Conservation (phyloP, 2,888 invertebrate species). For the Sepioteuthis lessoniana region DNA sequence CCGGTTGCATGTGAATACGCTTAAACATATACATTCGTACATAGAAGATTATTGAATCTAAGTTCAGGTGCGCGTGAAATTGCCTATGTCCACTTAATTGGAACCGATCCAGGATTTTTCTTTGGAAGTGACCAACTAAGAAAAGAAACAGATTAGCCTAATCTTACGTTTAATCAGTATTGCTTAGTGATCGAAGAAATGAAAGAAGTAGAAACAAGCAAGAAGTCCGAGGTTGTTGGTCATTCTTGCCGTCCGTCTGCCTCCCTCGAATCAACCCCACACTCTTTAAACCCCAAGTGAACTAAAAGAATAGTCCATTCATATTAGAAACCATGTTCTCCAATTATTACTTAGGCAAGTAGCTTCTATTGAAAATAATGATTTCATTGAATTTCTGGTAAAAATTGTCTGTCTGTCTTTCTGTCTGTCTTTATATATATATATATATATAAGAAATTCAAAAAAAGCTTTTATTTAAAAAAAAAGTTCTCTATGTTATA, state of each 20-base stretch:
- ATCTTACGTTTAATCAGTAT: slow-evolving; percentile 33
- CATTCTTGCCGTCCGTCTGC: not conserved
- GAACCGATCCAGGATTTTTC: slow-evolving; percentile 11
- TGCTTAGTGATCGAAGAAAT: not conserved
- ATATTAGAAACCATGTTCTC: not conserved
- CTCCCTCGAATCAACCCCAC: not conserved
- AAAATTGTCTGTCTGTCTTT: too few relatives aligned
- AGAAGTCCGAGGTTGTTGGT: not conserved
- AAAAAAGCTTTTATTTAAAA: too few relatives aligned
- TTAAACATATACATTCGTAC: not conserved
- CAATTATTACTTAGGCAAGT: not conserved
- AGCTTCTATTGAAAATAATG: too few relatives aligned
- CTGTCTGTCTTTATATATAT: too few relatives aligned
- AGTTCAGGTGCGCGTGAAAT: slow-evolving; percentile 9
- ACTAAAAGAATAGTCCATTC: not conserved
- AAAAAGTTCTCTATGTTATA: too few relatives aligned
- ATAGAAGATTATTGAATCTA: not conserved
- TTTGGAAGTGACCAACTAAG: slow-evolving; percentile 33
- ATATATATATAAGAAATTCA: too few relatives aligned
- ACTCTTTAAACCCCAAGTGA: not conserved
- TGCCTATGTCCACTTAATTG: slow-evolving; percentile 33
- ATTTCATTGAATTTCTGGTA: too few relatives aligned
- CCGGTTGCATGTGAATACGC: not conserved
- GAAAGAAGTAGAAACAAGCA: not conserved
- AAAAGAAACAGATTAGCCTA: not conserved